These are phyloP conservation scores for Cyphomyrus discorhynchus DNA, from an alignment of 2,113 vertebrate genomes.

Conservation along the genomic window DNA sequence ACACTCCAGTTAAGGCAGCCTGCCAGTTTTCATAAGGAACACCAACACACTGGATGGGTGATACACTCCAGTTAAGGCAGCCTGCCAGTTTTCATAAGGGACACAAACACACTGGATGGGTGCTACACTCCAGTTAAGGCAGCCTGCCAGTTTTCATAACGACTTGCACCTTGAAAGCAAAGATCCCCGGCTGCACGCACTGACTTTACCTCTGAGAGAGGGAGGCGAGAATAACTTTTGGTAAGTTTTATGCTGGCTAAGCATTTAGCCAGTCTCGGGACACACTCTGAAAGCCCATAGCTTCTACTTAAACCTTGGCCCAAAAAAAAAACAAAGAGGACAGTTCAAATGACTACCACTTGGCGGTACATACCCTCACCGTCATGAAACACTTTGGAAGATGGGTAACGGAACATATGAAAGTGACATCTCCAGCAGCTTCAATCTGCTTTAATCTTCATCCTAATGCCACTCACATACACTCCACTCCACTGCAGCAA, in stretches of 20 bases:
- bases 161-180: neutral
- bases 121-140: neutral
- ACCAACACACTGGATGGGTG: neutral
- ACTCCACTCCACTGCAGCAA: neutral
- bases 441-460: neutral
- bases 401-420: neutral
- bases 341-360: neutral
- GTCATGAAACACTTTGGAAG: neutral
- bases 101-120: neutral
- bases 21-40: neutral
- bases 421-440: neutral
- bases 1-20: neutral
- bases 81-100: neutral
- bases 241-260: neutral
- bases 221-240: neutral
- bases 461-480: neutral
- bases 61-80: neutral
- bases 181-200: neutral
- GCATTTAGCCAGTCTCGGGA: neutral
- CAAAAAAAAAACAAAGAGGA: neutral
- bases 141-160: neutral
- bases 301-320: neutral
- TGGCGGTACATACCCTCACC: neutral
- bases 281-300: neutral
- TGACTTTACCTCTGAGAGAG: neutral